Base-by-base conservation (phyloP, 2,888 invertebrate species). In the Coecobrya sp. region DNA sequence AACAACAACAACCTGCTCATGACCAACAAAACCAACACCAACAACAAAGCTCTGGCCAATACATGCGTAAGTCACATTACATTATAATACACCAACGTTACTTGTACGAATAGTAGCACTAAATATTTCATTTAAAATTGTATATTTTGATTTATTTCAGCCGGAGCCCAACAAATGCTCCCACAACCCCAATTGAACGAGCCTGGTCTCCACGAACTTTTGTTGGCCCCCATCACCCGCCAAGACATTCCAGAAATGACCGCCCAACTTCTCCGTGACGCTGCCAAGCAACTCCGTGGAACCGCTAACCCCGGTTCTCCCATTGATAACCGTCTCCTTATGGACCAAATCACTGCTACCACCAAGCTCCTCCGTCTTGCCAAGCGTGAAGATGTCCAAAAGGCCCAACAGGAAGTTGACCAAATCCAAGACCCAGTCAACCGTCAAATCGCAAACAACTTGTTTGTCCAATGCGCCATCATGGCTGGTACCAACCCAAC, bases 111-210 rank as follows among this genome's bases (percentile, higher is more conserved):
- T n/a, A 27, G 30, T 70, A 3, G 3, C 30, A 76, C 52, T 16
- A 7, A 16, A 52, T 16, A 52, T 16, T 16, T 16, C 5, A 42
- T 55, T 45, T 49, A 36, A n/a, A 27, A 68, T 45, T 52, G 3
- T 42, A 22, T 79, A 45, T 82, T 16, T 49, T 49, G 19, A 16
- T 25, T 49, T 30, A 3, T 11, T 82, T 27, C 65, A 89, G 89
- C 22, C 11, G 90, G 90, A 79, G 76, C 85, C 10, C 85, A 90
- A 68, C 27, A 19, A 42, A 86, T 85, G 90, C 90, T 90, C 86
- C 30, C 55, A 2, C 86, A 86, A 49, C 90, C 90, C 4, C 19
- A 76, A 52, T 22, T 90, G 42, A 52, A 45, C 36, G 79, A 90
- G n/a, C 86, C 90, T 22, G 86, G 79, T 16, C 19, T 86, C 52